A percentile compares a stretch with the other conserved stretches of the same genome.
Evolutionary conservation across 37 sponge, comb jelly and placozoan genomes (phyloP).

Genomic region (Beroe forskalii): DNA sequence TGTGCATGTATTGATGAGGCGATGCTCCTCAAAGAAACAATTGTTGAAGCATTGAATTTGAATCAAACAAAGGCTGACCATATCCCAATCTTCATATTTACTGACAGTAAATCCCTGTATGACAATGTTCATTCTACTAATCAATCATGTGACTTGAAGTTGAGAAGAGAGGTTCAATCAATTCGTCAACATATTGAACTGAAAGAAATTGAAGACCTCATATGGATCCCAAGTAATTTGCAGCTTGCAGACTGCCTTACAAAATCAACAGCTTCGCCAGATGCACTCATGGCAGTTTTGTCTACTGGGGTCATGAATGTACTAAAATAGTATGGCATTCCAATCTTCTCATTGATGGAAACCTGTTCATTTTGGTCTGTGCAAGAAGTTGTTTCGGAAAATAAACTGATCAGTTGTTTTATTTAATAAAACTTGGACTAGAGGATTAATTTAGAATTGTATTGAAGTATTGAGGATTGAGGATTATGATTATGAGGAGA

Average conservation of each 20-base stretch:
- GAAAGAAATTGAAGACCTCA: background rate
- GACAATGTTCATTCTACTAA: background rate
- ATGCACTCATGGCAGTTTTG: background rate
- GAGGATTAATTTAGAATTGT: no score
- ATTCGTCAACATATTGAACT: background rate
- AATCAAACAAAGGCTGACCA: background rate
- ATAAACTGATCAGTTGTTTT: background rate
- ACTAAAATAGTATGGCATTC: background rate
- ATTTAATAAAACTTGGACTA: background rate
- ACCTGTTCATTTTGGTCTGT: background rate
- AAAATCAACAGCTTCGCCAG: background rate
- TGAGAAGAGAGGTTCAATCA: background rate
- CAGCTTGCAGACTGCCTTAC: conserved; percentile 1
- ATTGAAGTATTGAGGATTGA: background rate
- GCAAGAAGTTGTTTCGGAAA: background rate
- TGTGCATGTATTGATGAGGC: background rate
- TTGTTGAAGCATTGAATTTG: background rate
- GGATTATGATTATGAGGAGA: background rate
- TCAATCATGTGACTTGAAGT: background rate
- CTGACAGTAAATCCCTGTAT: background rate
- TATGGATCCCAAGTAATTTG: background rate
- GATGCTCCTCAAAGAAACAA: background rate
- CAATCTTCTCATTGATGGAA: background rate
- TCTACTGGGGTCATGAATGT: background rate
- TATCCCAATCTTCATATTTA: background rate